A percentile compares a stretch with the other conserved stretches of the same genome.
These are phyloP conservation scores for Danio albolineatus DNA, from an alignment of 2,797 vertebrate species.

Conservation along the genomic window DNA sequence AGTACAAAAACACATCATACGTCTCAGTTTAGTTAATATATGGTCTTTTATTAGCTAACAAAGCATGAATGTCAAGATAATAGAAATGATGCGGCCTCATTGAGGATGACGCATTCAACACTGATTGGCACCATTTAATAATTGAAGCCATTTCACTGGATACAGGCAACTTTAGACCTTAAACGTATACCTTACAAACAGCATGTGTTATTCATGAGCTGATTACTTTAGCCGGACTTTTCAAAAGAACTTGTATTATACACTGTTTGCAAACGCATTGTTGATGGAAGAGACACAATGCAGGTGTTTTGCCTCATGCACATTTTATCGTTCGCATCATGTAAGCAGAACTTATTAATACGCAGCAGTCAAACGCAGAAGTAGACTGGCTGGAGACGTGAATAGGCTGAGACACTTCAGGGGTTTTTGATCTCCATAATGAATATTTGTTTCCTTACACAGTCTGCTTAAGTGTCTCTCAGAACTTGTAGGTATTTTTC, in stretches of 20 bases:
- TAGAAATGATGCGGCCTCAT: constrained; percentile 63
- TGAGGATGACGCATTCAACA: constrained; percentile 72
- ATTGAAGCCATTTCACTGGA: constrained; percentile 78
- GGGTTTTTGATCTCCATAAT: neutral
- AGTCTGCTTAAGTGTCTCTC: neutral
- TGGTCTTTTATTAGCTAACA: constrained; percentile 41
- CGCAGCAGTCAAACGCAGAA: neutral
- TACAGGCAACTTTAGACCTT: constrained; percentile 78
- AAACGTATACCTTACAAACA: constrained; percentile 74
- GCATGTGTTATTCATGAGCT: constrained; percentile 76
- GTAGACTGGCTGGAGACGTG: neutral
- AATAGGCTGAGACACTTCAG: neutral
- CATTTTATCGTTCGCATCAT: neutral
- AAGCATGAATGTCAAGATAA: constrained; percentile 61
- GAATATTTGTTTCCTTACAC: neutral
- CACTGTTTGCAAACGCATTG: constrained; percentile 63
- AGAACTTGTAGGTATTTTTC: neutral
- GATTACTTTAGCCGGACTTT: constrained; percentile 64
- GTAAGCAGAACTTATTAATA: neutral
- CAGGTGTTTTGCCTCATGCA: constrained; percentile 31
- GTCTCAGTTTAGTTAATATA: neutral
- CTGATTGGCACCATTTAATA: constrained; percentile 72
- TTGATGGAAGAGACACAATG: constrained; percentile 43
- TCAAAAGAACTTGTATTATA: constrained; percentile 58
- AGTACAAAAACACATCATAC: neutral